Evolutionary conservation across 2,113 vertebrate genomes (phyloP), one percentile per base, ranked within the genome.

Genomic region (Labeo rohita): DNA sequence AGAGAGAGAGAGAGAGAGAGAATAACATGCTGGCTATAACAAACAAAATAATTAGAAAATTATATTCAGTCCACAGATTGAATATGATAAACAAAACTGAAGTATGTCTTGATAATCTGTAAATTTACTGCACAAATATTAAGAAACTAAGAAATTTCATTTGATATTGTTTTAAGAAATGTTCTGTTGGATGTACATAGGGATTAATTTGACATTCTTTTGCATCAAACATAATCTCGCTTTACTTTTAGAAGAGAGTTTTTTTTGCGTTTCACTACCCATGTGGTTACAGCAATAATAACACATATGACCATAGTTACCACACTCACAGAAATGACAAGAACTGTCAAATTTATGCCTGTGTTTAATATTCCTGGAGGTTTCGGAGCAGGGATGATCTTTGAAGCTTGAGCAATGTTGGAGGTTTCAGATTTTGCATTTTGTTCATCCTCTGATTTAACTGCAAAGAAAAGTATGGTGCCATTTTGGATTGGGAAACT

Each of bases 401-500:
- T n/a, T 59, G 18, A 59, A 59, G 21, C 56, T 59, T 59, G 56
- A 59, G 80, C 94, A 80, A 95, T 88, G 23, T 95, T 95, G 21
- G 94, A 95, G 12, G 94, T 16, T 66, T 87, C 88, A 49, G 94
- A 94, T n/a, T 68, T 79, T 11, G 88, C 84, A 15, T 59, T 74
- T 2, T 52, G 81, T 15, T 86, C 75, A 74, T 94, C 94, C 6
- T 85, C 2, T 45, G 93, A 82, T 84, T 68, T 83, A 79, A 94
- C 23, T 7, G 92, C 94, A 79, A 95, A 70, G n/a, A 94, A 95
- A 6, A 92, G 23, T 45, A 88, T 90, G 18, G 83, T 79, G 49
- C 56, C 88, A 52, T 91, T 91, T 81, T 74, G 77, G 2, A 82
- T 74, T 39, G 86, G 66, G 82, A 68, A 79, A 36, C 86, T 59